phyloP scores from a whole-genome alignment of 2,888 invertebrate genomes.

The Eupithecia tripunctaria region DNA sequence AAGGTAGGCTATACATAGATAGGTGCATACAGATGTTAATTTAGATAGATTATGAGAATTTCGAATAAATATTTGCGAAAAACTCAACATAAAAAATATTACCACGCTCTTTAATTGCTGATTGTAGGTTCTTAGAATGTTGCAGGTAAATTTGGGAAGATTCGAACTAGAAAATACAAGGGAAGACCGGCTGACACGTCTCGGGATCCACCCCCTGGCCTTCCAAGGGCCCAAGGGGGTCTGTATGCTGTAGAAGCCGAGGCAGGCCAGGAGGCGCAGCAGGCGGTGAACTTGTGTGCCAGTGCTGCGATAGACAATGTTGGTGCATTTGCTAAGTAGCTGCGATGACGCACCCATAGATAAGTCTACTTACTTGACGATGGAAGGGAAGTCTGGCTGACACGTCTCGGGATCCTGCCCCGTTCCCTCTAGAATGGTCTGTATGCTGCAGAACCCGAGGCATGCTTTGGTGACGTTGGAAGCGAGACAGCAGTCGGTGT shows the following conservation, averaged over 20 bases:
- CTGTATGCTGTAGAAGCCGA: conserved; percentile 93
- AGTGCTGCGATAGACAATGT: conserved; percentile 70
- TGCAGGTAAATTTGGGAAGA: no score
- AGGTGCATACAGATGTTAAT: no score
- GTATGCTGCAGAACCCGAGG: conserved; percentile 92
- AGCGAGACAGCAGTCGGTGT: conserved; percentile 90
- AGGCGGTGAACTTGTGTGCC: conserved; percentile 92
- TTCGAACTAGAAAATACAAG: conserved; percentile 91
- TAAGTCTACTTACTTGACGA: conserved; percentile 83
- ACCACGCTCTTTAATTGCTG: no score
- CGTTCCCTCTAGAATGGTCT: conserved; percentile 90
- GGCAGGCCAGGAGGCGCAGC: conserved; percentile 88
- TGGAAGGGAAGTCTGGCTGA: conserved; percentile 91
- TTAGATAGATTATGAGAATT: no score
- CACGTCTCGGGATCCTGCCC: conserved; percentile 92
- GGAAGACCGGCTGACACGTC: conserved; percentile 91
- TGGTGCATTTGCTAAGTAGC: conserved; percentile 73
- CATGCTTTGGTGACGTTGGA: conserved; percentile 89
- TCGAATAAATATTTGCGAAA: no score
- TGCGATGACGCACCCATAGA: conserved; percentile 42
- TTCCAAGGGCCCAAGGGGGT: conserved; percentile 88
- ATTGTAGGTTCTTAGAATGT: no score
- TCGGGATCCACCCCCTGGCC: conserved; percentile 93
- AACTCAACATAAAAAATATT: no score
- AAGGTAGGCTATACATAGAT: no score